phyloP scores from a whole-genome alignment of 1,140 invertebrate species.

The Tetramorium parvispinum region DNA sequence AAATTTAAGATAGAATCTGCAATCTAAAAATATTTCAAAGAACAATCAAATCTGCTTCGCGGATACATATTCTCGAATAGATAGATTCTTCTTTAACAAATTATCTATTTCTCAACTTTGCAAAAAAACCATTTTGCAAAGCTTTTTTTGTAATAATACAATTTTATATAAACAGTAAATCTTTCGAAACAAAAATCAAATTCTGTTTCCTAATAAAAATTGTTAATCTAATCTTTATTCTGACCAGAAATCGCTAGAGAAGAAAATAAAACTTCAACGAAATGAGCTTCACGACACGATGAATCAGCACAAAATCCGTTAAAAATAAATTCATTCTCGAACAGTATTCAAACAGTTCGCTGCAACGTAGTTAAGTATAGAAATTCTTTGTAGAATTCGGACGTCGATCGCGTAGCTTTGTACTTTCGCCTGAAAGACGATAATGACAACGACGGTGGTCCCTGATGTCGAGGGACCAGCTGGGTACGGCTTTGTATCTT shows the following conservation, averaged over 20 bases:
- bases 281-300: not conserved
- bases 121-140: not conserved
- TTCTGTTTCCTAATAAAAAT: not conserved
- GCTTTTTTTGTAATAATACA: not conserved
- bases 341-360: not conserved
- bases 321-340: not conserved
- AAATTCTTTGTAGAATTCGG: slow-evolving; percentile 10
- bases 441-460: not conserved
- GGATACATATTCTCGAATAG: not conserved
- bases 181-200: not conserved
- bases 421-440: not conserved
- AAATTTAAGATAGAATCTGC: not conserved
- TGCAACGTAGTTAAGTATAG: not conserved
- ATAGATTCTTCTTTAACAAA: slow-evolving; percentile 3
- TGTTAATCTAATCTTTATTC: not conserved
- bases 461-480: slow-evolving; percentile 20
- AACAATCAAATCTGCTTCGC: not conserved
- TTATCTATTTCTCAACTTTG: not conserved
- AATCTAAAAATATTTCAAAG: not conserved
- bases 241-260: not conserved
- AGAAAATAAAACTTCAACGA: not conserved
- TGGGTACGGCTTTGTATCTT: slow-evolving; percentile 37
- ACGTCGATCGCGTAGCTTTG: slow-evolving; percentile 28
- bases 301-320: not conserved
- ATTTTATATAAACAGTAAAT: not conserved